phyloP scores from a whole-genome alignment of 2,797 vertebrate genomes.

The Peromyscus aztecus region DNA sequence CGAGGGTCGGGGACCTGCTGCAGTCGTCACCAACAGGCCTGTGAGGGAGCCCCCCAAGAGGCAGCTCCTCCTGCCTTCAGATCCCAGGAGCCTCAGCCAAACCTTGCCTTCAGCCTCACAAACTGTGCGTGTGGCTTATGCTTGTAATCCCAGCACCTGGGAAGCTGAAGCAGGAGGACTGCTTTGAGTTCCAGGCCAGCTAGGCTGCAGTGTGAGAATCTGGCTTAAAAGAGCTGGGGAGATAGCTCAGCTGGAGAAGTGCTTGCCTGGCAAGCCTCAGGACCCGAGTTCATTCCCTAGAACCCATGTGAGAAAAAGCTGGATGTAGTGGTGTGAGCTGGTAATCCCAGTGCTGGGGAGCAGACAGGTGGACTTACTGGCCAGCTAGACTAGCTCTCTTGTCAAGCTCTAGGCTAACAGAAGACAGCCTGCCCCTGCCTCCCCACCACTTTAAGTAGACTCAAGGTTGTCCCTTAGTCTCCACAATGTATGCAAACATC shows the following conservation, averaged over 20 bases:
- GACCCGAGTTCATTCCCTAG: background rate
- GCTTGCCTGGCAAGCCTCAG: background rate
- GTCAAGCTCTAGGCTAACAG: background rate
- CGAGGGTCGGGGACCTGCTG: background rate
- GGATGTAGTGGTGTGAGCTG: background rate
- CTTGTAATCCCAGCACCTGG: background rate
- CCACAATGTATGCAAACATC: background rate
- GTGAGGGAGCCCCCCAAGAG: no score
- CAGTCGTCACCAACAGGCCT: background rate
- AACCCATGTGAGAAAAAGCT: background rate
- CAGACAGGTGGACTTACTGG: background rate
- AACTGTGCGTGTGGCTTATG: background rate
- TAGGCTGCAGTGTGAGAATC: background rate
- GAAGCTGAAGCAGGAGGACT: background rate
- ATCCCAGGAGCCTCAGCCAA: accelerated
- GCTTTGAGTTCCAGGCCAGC: background rate
- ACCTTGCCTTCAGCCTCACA: background rate
- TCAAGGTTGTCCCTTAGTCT: background rate
- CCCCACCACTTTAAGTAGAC: background rate
- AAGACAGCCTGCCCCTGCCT: background rate
- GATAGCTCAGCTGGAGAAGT: background rate
- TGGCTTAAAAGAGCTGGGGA: background rate
- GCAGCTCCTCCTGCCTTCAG: background rate
- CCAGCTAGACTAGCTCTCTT: background rate
- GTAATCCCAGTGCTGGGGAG: background rate